Base-by-base conservation (phyloP, 2,113 vertebrate species). In the Phalacrocorax carbo region DNA sequence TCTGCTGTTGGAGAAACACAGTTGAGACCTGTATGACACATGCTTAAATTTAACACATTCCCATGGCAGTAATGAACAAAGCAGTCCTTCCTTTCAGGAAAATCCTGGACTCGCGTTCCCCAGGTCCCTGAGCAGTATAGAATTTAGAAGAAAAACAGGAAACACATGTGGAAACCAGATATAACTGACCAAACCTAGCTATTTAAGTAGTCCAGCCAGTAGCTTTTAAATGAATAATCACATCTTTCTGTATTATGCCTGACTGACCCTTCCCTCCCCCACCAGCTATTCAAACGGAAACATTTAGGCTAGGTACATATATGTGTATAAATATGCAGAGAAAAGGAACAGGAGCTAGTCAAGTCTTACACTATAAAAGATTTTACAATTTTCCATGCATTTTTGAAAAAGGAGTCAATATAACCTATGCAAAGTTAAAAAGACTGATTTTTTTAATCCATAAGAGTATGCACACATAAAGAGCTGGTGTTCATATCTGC, bases 61-160 rank as follows among this genome's bases (percentile, higher is more conserved):
- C 98, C 98, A 98, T 97, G 97, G 97, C 92, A 97, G 96, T 97
- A 97, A 97, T 97, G 98, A 98, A 98, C 98, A 99, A 98, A 99
- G 98, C 97, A 95, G 92, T 90, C 82, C 96, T 98, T 98, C 96
- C 98, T 98, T 93, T 98, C 98, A 99, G 98, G 99, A 98, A 98
- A 99, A 98, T 98, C 97, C 97, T 98, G 97, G 94, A 97, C 97
- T 97, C 80, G 51, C 79, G 86, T 78, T 97, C 97, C 97, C 97
- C 93, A 90, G 94, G 97, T 97, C 97, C 96, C 97, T 81, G 42
- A 76, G 90, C 87, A 94, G 97, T 96, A 97, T 79, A 97, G 93
- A 94, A 76, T 97, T 97, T 70, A 76, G 94, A 98, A 97, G 97
- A 99, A 99, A 99, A 99, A 99, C 99, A 99, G 99, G 99, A 99